Conservation (phyloP, 2,797 vertebrate species). For the Echiichthys vipera region DNA sequence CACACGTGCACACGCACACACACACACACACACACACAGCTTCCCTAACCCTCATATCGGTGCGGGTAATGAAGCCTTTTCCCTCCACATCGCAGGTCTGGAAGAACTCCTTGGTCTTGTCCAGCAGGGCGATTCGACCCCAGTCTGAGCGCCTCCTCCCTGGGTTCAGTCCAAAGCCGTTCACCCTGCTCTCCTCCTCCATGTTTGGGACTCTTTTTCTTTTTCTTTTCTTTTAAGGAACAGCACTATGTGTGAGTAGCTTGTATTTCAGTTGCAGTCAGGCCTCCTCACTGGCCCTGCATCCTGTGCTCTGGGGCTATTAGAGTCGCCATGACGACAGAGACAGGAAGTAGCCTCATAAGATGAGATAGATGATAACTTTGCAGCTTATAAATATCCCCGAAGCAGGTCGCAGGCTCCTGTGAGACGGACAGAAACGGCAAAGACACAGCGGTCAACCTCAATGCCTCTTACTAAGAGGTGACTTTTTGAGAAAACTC, state of each 20-base stretch:
- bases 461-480: not conserved
- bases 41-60: constrained; percentile 90
- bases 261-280: constrained; percentile 8
- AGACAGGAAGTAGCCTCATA: constrained; percentile 49
- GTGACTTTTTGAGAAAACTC: not conserved
- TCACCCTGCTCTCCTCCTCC: constrained; percentile 65
- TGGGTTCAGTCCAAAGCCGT: constrained; percentile 31
- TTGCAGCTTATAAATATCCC: not conserved
- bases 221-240: too few species aligned
- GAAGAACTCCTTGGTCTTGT: constrained; percentile 92
- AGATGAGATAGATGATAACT: constrained; percentile 24
- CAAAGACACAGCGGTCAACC: not conserved
- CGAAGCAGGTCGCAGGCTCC: constrained; percentile 16
- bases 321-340: constrained; percentile 42
- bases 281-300: constrained; percentile 34
- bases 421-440: constrained; percentile 18
- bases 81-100: constrained; percentile 91
- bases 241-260: not conserved
- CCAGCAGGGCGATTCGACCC: constrained; percentile 79
- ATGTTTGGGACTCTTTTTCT: constrained; percentile 44
- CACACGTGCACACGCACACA: not conserved
- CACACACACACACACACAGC: constrained; percentile 6
- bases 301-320: constrained; percentile 20
- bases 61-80: constrained; percentile 90
- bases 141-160: constrained; percentile 64